These are phyloP conservation scores for Drosophila arizonae DNA, from an alignment of 1,140 invertebrate species.

Conservation along the genomic window DNA sequence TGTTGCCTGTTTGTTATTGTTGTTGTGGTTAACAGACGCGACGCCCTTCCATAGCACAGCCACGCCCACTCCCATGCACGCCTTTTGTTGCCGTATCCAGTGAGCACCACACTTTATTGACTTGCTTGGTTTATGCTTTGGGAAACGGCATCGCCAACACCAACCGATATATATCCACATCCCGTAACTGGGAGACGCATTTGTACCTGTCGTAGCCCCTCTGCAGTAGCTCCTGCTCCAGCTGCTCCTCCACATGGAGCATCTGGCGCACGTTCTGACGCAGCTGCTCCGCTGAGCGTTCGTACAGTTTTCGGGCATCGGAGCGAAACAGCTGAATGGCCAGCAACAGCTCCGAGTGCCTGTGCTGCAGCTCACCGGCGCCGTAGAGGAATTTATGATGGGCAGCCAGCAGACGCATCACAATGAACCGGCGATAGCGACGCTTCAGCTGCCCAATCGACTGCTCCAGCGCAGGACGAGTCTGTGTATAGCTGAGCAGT, in stretches of 20 bases:
- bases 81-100: neutral
- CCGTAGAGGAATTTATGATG: constrained; percentile 30
- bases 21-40: too few species aligned
- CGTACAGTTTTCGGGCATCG: constrained; percentile 48
- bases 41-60: too few species aligned
- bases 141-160: constrained; percentile 32
- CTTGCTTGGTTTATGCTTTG: neutral
- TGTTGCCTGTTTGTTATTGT: neutral
- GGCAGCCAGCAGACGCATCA: constrained; percentile 54
- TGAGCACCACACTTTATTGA: constrained; percentile 1
- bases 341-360: constrained; percentile 15
- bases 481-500: constrained; percentile 25
- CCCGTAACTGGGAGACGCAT: constrained; percentile 20
- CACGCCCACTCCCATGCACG: neutral
- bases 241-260: constrained; percentile 26
- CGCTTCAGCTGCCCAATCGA: constrained; percentile 29
- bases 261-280: constrained; percentile 34
- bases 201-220: constrained; percentile 42
- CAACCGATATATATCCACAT: constrained; percentile 49
- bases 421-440: constrained; percentile 51
- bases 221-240: constrained; percentile 35
- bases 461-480: neutral
- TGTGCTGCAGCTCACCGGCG: neutral
- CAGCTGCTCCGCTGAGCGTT: constrained; percentile 36
- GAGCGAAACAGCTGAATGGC: constrained; percentile 47